Evolutionary conservation across 2,888 invertebrate genomes (phyloP).

Genomic region (Apodemia zela): DNA sequence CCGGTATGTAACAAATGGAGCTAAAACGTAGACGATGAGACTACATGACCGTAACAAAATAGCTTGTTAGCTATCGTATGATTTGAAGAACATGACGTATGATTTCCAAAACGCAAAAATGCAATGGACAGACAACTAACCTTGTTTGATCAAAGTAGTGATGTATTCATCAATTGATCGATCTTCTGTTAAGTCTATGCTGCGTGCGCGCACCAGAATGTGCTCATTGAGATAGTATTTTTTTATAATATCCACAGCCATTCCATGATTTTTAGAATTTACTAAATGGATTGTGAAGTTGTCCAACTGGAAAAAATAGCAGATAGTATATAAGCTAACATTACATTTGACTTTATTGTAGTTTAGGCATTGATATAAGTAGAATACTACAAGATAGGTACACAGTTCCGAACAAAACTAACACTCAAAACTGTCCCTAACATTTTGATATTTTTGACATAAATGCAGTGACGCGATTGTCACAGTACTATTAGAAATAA

Average conservation of each 20-base stretch:
- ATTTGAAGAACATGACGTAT: not conserved
- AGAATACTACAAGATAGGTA: too few species aligned
- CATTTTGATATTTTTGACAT: too few species aligned
- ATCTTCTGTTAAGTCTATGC: slow-evolving; percentile 53
- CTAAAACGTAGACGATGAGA: too few species aligned
- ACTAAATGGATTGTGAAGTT: slow-evolving; percentile 45
- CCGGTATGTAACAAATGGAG: too few species aligned
- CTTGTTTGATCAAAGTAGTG: slow-evolving; percentile 56
- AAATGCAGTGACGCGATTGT: too few species aligned
- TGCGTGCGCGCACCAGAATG: slow-evolving; percentile 53
- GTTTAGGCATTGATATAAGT: too few species aligned
- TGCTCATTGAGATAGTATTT: slow-evolving; percentile 56
- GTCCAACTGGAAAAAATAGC: slow-evolving; percentile 40
- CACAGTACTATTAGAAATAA: too few species aligned
- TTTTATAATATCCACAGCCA: slow-evolving; percentile 52
- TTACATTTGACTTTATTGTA: too few species aligned
- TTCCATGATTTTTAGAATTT: slow-evolving; percentile 39
- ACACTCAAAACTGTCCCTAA: too few species aligned
- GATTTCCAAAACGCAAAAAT: not conserved
- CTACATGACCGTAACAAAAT: too few species aligned
- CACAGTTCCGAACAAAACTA: too few species aligned
- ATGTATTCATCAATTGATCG: slow-evolving; percentile 63
- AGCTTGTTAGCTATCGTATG: not conserved
- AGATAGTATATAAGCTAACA: too few species aligned
- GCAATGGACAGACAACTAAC: slow-evolving; percentile 34